Evolutionary conservation across 2,797 vertebrate genomes (phyloP).

Genomic region (Microchirus variegatus): DNA sequence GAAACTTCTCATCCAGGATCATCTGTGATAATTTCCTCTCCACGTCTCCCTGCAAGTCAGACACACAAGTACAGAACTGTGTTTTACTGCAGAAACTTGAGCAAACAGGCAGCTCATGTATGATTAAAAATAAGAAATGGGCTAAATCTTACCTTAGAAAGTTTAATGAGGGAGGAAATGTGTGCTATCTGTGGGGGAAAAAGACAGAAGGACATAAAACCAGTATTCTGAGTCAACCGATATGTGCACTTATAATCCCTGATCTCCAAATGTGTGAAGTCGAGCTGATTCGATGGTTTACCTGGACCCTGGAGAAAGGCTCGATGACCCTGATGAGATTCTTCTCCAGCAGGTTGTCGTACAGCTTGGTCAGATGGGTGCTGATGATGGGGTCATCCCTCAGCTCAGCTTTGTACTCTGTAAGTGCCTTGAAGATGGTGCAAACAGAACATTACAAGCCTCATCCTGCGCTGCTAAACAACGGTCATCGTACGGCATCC

Average conservation of each 20-base stretch:
- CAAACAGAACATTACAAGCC: not conserved
- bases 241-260: not conserved
- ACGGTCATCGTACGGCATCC: not conserved
- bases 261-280: not conserved
- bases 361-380: slow-evolving; percentile 94
- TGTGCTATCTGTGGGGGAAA: slow-evolving; percentile 88
- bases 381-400: slow-evolving; percentile 97
- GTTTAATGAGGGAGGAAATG: slow-evolving; percentile 97
- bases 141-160: slow-evolving; percentile 87
- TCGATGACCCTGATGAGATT: slow-evolving; percentile 98
- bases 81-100: not conserved
- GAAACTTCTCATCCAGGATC: slow-evolving; percentile 97
- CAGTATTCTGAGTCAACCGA: not conserved
- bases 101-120: not conserved
- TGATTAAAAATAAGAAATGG: not conserved
- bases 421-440: slow-evolving; percentile 84
- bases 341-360: slow-evolving; percentile 97
- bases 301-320: slow-evolving; percentile 98
- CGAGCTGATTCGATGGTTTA: no score
- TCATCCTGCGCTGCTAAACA: not conserved
- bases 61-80: slow-evolving; percentile 7
- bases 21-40: slow-evolving; percentile 98
- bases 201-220: slow-evolving; percentile 14
- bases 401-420: slow-evolving; percentile 95
- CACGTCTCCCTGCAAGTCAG: slow-evolving; percentile 87